Evolutionary conservation across 1,140 invertebrate species (phyloP).

Genomic region (Danaus plexippus): DNA sequence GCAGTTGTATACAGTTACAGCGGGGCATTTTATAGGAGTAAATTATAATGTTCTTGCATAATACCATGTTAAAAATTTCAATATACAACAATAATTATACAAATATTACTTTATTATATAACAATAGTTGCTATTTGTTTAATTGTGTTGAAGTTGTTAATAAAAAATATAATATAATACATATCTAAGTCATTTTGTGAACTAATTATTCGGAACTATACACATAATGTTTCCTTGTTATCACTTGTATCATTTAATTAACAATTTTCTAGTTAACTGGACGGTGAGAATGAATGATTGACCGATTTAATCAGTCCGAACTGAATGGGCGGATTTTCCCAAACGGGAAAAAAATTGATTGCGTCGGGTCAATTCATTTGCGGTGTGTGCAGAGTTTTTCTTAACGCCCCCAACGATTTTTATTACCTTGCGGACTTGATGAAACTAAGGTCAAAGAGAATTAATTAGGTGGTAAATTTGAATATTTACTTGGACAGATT

Average conservation of each 20-base stretch:
- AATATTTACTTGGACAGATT: conserved; percentile 22
- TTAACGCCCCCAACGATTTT: conserved; percentile 49
- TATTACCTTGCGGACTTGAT: conserved; percentile 33
- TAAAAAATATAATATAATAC: too few species aligned
- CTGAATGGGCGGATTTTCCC: conserved; percentile 40
- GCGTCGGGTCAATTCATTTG: conserved; percentile 62
- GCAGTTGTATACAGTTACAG: too few species aligned
- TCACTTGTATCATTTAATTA: conserved; percentile 63
- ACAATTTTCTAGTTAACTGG: conserved; percentile 66
- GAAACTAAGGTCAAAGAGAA: conserved; percentile 28
- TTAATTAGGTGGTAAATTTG: conserved; percentile 38
- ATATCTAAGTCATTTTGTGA: too few species aligned
- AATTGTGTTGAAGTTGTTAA: too few species aligned
- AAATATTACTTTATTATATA: too few species aligned
- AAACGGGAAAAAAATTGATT: conserved; percentile 57
- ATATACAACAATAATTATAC: too few species aligned
- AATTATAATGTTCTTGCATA: too few species aligned
- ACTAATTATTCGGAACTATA: too few species aligned
- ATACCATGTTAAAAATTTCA: too few species aligned
- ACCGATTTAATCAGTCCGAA: conserved; percentile 60
- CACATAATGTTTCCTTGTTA: conserved; percentile 24
- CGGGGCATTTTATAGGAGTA: too few species aligned
- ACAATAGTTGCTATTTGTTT: too few species aligned
- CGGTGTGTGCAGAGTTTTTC: conserved; percentile 47
- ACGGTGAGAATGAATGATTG: conserved; percentile 64